These are phyloP conservation scores for Caerostris darwini DNA, from an alignment of 1,140 invertebrate genomes.

Conservation along the genomic window DNA sequence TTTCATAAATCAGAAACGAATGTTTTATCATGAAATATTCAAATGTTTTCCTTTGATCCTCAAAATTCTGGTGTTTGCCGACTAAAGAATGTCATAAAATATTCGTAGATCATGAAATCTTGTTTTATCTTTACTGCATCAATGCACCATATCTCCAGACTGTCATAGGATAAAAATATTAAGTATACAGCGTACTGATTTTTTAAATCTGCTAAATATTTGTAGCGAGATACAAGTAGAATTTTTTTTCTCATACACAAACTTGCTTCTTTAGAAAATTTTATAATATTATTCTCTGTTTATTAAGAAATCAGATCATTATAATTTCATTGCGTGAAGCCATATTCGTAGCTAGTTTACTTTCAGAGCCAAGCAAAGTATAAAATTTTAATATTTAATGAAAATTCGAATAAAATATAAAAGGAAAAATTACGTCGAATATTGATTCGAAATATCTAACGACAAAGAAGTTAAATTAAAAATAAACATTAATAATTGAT, in stretches of 20 bases:
- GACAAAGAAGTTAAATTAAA: no score
- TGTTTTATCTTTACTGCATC: background rate
- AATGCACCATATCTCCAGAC: background rate
- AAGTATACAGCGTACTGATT: background rate
- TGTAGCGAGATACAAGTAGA: background rate
- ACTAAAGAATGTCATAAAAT: background rate
- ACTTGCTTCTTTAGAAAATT: no score
- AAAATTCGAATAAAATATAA: no score
- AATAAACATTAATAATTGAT: no score
- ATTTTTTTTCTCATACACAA: background rate
- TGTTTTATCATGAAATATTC: background rate
- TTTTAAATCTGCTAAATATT: background rate
- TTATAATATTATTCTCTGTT: no score
- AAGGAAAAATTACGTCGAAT: no score
- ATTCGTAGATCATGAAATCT: background rate
- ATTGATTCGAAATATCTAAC: no score
- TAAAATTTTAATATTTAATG: no score
- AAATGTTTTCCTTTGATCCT: background rate
- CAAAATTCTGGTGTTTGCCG: background rate
- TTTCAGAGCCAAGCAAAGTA: no score
- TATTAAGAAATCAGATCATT: no score
- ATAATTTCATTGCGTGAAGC: no score
- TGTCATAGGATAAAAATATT: background rate
- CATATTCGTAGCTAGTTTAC: no score
- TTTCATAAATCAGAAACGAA: background rate